These are phyloP conservation scores for Forbesichthys papilliferus DNA, from an alignment of 2,113 vertebrate species.

Conservation along the genomic window DNA sequence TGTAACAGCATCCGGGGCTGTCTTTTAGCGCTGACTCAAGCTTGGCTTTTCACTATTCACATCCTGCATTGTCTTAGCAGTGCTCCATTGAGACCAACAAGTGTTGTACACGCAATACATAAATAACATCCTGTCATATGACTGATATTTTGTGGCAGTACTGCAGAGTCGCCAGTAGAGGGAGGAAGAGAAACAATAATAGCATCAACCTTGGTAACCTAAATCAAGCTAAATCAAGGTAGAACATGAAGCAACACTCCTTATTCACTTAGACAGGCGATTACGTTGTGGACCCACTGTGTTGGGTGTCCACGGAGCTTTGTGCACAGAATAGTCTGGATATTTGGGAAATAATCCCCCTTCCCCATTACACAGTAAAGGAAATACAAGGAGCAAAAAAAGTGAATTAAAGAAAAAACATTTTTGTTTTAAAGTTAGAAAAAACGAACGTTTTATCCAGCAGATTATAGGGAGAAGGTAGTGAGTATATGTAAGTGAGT, in stretches of 20 bases:
- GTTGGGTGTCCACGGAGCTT: constrained; percentile 52
- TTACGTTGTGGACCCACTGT: constrained; percentile 40
- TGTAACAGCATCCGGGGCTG: background rate
- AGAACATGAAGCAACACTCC: constrained; percentile 50
- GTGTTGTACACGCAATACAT: background rate
- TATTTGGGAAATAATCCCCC: constrained; percentile 56
- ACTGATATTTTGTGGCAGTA: constrained; percentile 1
- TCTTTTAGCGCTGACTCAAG: background rate
- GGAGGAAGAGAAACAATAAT: constrained; percentile 24
- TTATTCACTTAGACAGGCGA: constrained; percentile 50
- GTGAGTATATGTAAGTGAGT: constrained; percentile 45
- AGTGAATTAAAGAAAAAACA: too few species aligned
- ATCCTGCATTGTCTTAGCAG: background rate
- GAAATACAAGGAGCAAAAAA: too few species aligned
- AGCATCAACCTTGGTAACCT: background rate
- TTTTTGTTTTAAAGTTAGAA: background rate
- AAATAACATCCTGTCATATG: constrained; percentile 26
- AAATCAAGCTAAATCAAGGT: constrained; percentile 14
- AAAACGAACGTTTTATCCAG: constrained; percentile 59
- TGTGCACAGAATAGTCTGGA: constrained; percentile 44
- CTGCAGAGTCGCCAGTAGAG: constrained; percentile 41
- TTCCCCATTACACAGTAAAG: constrained; percentile 23
- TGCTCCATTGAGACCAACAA: background rate
- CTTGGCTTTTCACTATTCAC: background rate
- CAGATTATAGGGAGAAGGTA: constrained; percentile 50